Conservation (phyloP, 2,797 vertebrate species). For the Microctenopoma stevenorrisi region DNA sequence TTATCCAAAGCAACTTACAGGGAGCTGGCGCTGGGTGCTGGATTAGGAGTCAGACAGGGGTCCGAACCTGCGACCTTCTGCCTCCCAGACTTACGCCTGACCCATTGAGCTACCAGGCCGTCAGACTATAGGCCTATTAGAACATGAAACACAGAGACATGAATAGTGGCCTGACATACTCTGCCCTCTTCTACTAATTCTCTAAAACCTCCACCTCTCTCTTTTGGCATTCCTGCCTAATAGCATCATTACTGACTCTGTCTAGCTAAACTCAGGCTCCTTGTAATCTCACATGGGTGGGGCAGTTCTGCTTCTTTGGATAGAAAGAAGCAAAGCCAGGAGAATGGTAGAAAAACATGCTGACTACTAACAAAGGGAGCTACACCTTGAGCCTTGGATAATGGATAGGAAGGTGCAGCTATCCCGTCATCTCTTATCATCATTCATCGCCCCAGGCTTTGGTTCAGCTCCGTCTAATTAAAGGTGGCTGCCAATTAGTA, state of each 20-base stretch:
- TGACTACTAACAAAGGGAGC: conserved; percentile 46
- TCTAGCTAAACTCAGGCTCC: conserved; percentile 76
- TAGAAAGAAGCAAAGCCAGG: conserved; percentile 61
- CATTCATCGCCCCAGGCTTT: conserved; percentile 36
- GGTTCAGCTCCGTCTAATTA: conserved; percentile 51
- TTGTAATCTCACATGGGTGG: conserved; percentile 81
- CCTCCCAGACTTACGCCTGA: too few relatives aligned
- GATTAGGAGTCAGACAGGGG: too few relatives aligned
- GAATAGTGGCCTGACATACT: conserved; percentile 62
- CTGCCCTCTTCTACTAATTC: conserved; percentile 63
- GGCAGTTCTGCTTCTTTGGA: conserved; percentile 56
- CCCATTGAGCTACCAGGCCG: too few relatives aligned
- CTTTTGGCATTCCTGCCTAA: conserved; percentile 84
- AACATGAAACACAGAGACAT: conserved; percentile 69
- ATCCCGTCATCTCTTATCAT: conserved; percentile 62
- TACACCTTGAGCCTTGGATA: conserved; percentile 74
- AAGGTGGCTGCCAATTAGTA: conserved; percentile 1
- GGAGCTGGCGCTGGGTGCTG: too few relatives aligned
- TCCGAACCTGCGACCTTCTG: too few relatives aligned
- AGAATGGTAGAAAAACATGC: conserved; percentile 34
- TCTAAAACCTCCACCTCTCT: conserved; percentile 64
- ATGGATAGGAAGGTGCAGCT: conserved; percentile 44
- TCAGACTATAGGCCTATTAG: conserved; percentile 41
- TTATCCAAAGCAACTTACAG: too few relatives aligned
- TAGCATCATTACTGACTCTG: conserved; percentile 84